Percentiles rank a stretch among this genome's conserved stretches.
Conservation (phyloP, 2,113 vertebrate species). For the Desmodus rotundus region DNA sequence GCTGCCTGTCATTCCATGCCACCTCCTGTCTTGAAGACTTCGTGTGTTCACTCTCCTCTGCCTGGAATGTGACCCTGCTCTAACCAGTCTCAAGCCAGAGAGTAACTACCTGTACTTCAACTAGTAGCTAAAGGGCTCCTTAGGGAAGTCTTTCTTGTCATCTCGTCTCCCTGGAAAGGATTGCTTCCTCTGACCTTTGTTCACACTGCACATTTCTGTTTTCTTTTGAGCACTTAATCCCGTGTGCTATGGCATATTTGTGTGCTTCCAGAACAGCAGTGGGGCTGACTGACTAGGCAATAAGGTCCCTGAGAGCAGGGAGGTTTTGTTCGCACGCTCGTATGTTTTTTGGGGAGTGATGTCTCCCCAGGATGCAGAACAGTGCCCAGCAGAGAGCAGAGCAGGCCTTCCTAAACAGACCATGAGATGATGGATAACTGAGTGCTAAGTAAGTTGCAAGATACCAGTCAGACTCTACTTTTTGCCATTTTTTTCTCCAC, state of each 20-base stretch:
- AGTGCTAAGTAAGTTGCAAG: background rate
- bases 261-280: background rate
- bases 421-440: fast-evolving
- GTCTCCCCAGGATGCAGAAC: background rate
- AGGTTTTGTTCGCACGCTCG: background rate
- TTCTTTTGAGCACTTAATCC: background rate
- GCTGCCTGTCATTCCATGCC: background rate
- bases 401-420: background rate
- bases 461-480: background rate
- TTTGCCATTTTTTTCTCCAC: background rate
- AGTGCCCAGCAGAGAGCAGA: background rate
- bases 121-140: background rate
- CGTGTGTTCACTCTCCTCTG: background rate
- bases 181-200: background rate
- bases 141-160: background rate
- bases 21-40: background rate
- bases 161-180: background rate
- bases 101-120: background rate
- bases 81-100: background rate
- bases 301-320: background rate
- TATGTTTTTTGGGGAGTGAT: background rate
- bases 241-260: background rate
- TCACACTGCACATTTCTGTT: background rate
- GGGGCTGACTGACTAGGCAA: background rate
- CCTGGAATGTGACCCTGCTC: background rate